These are phyloP conservation scores for Podarcis muralis DNA, from an alignment of 2,113 vertebrate species.

Conservation along the genomic window DNA sequence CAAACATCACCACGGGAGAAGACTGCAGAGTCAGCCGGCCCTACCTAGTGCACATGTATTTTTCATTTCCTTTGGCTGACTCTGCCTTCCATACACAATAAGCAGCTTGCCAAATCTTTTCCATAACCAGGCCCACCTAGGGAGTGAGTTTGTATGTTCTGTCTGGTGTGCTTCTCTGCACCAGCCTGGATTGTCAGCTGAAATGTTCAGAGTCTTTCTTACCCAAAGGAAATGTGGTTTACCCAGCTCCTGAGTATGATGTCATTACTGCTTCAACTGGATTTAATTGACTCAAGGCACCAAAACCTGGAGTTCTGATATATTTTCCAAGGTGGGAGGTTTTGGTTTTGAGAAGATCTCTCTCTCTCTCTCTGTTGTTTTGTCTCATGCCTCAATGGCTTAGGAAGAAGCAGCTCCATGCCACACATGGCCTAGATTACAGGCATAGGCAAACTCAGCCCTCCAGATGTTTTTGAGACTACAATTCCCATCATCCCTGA, in stretches of 20 bases:
- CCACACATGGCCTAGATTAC: not conserved
- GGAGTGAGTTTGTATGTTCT: not conserved
- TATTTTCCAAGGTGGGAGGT: not conserved
- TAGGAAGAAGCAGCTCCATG: not conserved
- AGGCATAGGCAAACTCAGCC: no score
- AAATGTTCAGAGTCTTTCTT: not conserved
- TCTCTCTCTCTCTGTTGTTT: not conserved
- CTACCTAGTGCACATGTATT: not conserved
- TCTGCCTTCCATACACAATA: not conserved
- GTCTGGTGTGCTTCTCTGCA: no score
- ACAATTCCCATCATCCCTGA: no score
- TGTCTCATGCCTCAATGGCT: not conserved
- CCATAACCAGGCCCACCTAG: not conserved
- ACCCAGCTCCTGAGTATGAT: not conserved
- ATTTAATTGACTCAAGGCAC: not conserved
- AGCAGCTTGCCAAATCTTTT: not conserved
- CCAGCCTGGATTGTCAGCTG: not conserved
- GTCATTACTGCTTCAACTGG: not conserved
- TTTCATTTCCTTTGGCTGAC: not conserved
- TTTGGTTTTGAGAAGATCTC: not conserved
- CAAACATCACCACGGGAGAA: not conserved
- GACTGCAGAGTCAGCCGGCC: not conserved
- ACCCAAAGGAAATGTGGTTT: not conserved
- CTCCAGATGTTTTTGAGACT: no score
- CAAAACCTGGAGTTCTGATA: not conserved